Percentiles rank a stretch among this genome's conserved stretches.
Conservation (phyloP, 2,797 vertebrate genomes). For the Urophycis tenuis region DNA sequence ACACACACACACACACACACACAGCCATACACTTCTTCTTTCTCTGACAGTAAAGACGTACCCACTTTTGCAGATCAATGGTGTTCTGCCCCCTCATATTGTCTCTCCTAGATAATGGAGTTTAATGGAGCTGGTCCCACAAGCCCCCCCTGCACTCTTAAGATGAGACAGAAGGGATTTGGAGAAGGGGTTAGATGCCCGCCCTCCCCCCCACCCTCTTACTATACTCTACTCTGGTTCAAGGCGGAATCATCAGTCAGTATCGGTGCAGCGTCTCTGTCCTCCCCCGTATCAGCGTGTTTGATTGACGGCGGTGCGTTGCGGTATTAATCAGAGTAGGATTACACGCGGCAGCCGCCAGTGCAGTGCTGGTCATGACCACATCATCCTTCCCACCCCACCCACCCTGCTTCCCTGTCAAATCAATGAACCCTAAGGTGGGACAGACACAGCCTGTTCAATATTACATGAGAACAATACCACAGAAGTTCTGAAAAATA, state of each 20-base stretch:
- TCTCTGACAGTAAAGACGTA: slow-evolving; percentile 29
- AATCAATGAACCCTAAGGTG: slow-evolving; percentile 32
- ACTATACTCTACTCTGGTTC: background rate
- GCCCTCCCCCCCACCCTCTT: background rate
- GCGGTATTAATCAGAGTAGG: slow-evolving; percentile 54
- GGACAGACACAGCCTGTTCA: slow-evolving; percentile 21
- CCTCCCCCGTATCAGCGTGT: slow-evolving; percentile 39
- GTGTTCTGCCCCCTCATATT: slow-evolving; percentile 37
- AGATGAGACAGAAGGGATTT: slow-evolving; percentile 25
- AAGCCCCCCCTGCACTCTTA: slow-evolving; percentile 36
- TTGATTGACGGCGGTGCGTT: slow-evolving; percentile 37
- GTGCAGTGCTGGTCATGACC: background rate
- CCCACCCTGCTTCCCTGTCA: slow-evolving; percentile 8
- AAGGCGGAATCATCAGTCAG: slow-evolving; percentile 31
- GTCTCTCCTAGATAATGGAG: slow-evolving; percentile 57
- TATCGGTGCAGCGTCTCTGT: slow-evolving; percentile 39
- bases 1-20: slow-evolving; percentile 12
- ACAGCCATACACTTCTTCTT: slow-evolving; percentile 2
- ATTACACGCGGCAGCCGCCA: too few species aligned
- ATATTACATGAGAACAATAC: background rate
- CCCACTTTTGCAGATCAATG: slow-evolving; percentile 45
- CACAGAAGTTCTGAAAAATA: background rate
- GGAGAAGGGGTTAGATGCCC: background rate
- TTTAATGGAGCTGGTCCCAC: slow-evolving; percentile 52
- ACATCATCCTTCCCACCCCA: background rate